Conservation (phyloP, 2,888 invertebrate species). For the Theristus sp. region DNA sequence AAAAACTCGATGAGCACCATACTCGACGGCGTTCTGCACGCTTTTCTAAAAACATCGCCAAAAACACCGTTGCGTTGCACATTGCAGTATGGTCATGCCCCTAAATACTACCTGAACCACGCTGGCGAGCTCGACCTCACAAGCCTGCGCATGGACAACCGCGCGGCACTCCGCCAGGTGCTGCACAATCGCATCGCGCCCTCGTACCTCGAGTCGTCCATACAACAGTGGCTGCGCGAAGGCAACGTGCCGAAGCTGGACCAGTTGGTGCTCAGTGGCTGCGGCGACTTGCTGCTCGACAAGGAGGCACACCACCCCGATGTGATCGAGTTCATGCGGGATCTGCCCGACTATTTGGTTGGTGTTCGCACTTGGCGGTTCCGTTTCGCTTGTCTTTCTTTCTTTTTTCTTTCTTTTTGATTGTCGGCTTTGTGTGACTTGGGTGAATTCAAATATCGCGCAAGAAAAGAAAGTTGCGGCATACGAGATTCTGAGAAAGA, state of each 20-base stretch:
- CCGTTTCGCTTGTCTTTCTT: too few relatives aligned
- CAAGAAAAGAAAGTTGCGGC: too few relatives aligned
- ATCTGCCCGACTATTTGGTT: conserved; percentile 6
- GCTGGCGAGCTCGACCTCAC: conserved; percentile 29
- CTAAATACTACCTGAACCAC: conserved; percentile 30
- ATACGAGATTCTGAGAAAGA: too few relatives aligned
- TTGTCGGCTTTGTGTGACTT: too few relatives aligned
- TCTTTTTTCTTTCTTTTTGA: too few relatives aligned
- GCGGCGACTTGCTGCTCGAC: conserved; percentile 52
- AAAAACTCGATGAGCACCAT: background rate
- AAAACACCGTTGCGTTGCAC: background rate
- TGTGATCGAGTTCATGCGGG: conserved; percentile 9
- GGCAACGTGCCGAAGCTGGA: conserved; percentile 66
- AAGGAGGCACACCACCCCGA: conserved; percentile 33
- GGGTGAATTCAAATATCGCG: too few relatives aligned
- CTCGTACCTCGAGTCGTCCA: conserved; percentile 44
- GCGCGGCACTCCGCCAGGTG: conserved; percentile 21
- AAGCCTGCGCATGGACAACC: conserved; percentile 24
- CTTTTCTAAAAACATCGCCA: too few relatives aligned
- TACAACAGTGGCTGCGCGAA: conserved; percentile 86
- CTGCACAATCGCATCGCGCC: conserved; percentile 22
- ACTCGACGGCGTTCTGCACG: too few relatives aligned
- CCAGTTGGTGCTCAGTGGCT: conserved; percentile 71
- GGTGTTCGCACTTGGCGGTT: too few relatives aligned
- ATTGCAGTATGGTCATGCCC: conserved; percentile 29